Base-by-base conservation (phyloP, 2,888 invertebrate genomes). In the Antitype chi region DNA sequence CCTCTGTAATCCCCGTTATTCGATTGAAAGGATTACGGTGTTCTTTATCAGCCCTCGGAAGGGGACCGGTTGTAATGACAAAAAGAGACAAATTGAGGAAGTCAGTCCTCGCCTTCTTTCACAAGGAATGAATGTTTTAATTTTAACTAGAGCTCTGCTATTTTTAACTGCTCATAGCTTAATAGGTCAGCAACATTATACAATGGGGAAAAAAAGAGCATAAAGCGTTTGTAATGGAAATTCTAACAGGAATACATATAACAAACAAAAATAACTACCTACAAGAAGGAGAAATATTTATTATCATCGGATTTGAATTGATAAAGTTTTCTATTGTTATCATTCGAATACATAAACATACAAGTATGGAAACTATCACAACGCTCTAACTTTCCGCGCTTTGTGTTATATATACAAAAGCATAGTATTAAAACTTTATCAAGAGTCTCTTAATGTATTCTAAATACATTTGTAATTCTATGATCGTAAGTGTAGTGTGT, bases 1-100 rank as follows among this genome's bases (percentile, higher is more conserved):
- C 87, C 88, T 87, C 82, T 85, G 90, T 92, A 92, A 94, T 93
- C 93, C 92, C 91, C 91, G 91, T 91, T 92, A 94, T 93, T 92
- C 91, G 93, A 94, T 93, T 93, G 93, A 94, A 94, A 92, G 94
- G 94, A 95, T 95, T 94, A 95, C 92, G 90, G 87, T 91, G 92
- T 93, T 91, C 93, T 94, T 93, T 94, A 93, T 91, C 94, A 93
- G 93, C 92, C 92, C 90, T 90, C 85, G 78, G 85, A 86, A 90
- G 90, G 92, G 92, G 90, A 86, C 87, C 85, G 86, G 64, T 78
- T 85, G 80, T 78, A 78, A 81, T 70, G 78, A 83, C 86, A 87
- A 88, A 92, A 92, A 91, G 91, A 91, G 91, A 93, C 94, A 94
- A 94, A 93, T 93, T 93, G 93, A 91, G 92, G 91, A 91, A 91